Evolutionary conservation across 2,113 vertebrate species (phyloP).

Genomic region (Sylvilagus bachmani): DNA sequence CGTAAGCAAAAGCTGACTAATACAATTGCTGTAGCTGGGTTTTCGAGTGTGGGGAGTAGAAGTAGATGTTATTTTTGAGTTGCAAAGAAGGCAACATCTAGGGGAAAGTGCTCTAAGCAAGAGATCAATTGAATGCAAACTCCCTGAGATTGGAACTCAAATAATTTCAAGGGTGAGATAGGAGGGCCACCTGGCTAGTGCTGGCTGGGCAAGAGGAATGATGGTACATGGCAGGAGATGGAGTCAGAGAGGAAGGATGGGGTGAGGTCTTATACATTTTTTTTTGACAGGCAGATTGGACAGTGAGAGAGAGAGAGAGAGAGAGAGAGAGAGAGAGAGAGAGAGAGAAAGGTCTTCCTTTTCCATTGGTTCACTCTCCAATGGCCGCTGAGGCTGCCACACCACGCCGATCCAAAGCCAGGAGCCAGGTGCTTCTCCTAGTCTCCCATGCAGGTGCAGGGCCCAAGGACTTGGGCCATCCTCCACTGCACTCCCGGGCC

Average conservation of each 20-base stretch:
- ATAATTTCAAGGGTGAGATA: neutral
- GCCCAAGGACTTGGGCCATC: too few relatives aligned
- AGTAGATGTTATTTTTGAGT: neutral
- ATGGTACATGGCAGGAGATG: neutral
- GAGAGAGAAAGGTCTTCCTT: too few relatives aligned
- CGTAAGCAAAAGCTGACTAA: too few relatives aligned
- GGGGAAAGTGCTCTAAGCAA: neutral
- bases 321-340: too few relatives aligned
- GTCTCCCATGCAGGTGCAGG: too few relatives aligned
- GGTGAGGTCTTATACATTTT: neutral
- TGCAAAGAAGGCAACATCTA: neutral
- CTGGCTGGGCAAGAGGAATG: neutral
- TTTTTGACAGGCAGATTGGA: too few relatives aligned
- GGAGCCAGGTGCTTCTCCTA: too few relatives aligned
- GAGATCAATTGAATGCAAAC: neutral
- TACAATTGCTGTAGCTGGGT: neutral
- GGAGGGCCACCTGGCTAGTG: neutral
- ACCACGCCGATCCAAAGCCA: too few relatives aligned
- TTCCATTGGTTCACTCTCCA: too few relatives aligned
- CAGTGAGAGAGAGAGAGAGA: too few relatives aligned
- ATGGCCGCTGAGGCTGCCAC: too few relatives aligned
- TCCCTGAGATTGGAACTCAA: neutral
- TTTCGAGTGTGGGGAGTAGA: neutral
- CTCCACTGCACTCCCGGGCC: too few relatives aligned
- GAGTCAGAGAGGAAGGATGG: neutral